Evolutionary conservation across 1,140 invertebrate genomes (phyloP).

Genomic region (Cardiocondyla obscurior): DNA sequence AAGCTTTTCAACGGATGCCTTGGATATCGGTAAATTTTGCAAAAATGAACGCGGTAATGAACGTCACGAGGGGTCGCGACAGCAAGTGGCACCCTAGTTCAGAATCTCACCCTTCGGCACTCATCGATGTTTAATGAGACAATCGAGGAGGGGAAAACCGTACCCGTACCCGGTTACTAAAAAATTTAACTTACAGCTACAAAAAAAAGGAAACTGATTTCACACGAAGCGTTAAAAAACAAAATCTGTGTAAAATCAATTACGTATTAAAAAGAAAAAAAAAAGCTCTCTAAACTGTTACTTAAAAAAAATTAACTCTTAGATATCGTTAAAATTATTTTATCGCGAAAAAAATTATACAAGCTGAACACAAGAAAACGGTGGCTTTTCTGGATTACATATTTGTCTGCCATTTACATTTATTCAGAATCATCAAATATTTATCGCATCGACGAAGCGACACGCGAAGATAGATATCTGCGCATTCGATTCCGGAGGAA

Average conservation of each 20-base stretch:
- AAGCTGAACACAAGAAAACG: background rate
- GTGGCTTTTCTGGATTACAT: background rate
- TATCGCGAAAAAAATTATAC: background rate
- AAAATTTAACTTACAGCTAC: constrained; percentile 49
- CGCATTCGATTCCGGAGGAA: constrained; percentile 24
- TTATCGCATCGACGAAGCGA: background rate
- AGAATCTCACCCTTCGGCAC: constrained; percentile 52
- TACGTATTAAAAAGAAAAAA: background rate
- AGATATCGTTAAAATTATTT: too few relatives aligned
- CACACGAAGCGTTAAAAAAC: background rate
- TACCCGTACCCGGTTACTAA: constrained; percentile 10
- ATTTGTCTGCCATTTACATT: background rate
- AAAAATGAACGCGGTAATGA: constrained; percentile 54
- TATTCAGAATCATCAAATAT: constrained; percentile 16
- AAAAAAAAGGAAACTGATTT: constrained; percentile 36
- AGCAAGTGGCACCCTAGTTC: constrained; percentile 35
- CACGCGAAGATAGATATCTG: background rate
- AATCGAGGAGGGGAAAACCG: constrained; percentile 46
- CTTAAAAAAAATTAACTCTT: background rate
- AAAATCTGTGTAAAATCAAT: background rate
- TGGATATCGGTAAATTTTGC: constrained; percentile 31
- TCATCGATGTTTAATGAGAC: constrained; percentile 66
- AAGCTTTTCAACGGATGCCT: background rate
- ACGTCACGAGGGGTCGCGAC: constrained; percentile 40
- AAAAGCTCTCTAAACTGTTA: background rate